Evolutionary conservation across 1,140 invertebrate genomes (phyloP), one percentile per base, ranked within the genome.

Genomic region (Neuroterus valhalla): DNA sequence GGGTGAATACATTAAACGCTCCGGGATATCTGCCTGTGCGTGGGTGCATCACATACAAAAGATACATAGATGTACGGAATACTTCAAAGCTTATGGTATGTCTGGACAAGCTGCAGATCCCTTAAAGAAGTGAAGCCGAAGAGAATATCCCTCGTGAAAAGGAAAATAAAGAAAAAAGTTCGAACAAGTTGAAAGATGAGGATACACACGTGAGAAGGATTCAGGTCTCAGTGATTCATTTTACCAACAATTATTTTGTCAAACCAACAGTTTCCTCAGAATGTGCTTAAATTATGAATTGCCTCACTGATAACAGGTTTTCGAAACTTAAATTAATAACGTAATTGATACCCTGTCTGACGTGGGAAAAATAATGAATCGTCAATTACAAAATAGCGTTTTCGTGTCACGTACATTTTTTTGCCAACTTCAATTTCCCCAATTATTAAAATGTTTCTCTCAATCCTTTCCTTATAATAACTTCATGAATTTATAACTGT

Each of bases 1-100:
- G 81, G 81, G 81, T 82, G 81, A 83, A 83, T 83, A 83, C 52
- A 83, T 83, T 83, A 83, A 81, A 81, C 70, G 50, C 74, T 82
- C 71, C 76, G 55, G 55, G 55, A 38, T 62, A 62, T 62, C 55
- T 31, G 26, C 12, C 10, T 31, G 4, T 31, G 55, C 55, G 55
- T 62, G 31, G 55, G 55, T 62, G 55, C 31, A 62, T 62, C 55
- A 62, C 50, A 19, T n/a, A 62, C 55, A 62, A 38, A 62, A 23
- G 23, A 31, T 62, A 38, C 55, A 31, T 62, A 38, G 23, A 31
- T n/a, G n/a, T 31, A 62, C 55, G 23, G 55, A 31, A 62, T 62
- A 62, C 55, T 62, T 62, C 55, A 62, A 62, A 62, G 55, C 55
- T 62, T 23, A 38, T 15, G 15, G 52, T 62, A 62, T 26, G 52